These are phyloP conservation scores for Columba guinea DNA, from an alignment of 2,797 vertebrate species.

Conservation along the genomic window DNA sequence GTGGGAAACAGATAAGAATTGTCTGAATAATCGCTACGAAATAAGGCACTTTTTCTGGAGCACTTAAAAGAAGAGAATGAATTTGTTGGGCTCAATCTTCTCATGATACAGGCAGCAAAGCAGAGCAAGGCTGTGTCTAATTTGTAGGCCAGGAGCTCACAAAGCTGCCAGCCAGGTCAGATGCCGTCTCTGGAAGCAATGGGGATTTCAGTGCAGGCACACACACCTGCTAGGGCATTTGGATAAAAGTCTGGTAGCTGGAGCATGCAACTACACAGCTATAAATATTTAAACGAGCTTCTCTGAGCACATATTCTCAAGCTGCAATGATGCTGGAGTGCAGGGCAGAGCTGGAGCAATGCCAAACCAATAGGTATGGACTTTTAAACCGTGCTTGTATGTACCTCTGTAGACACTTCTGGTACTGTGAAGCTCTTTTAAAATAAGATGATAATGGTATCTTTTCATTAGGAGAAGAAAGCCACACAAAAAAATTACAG, in stretches of 20 bases:
- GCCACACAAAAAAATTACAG: not conserved
- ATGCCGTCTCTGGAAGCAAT: not conserved
- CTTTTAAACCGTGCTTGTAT: not conserved
- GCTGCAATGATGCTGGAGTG: not conserved
- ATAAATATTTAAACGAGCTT: slow-evolving; percentile 28
- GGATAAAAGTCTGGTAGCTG: not conserved
- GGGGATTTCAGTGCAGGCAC: not conserved
- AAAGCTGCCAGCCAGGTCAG: not conserved
- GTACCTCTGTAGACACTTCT: not conserved
- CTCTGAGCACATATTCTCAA: not conserved
- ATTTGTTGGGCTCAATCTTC: not conserved
- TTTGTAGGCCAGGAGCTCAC: not conserved
- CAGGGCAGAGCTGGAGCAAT: not conserved
- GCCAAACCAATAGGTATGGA: not conserved
- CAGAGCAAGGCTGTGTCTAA: not conserved
- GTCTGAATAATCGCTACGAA: not conserved
- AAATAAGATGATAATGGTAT: not conserved
- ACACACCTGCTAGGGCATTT: not conserved
- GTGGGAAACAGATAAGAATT: not conserved
- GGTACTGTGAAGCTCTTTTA: not conserved
- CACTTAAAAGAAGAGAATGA: not conserved
- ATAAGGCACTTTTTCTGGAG: not conserved
- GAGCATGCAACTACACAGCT: not conserved
- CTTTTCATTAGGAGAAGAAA: not conserved
- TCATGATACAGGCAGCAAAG: not conserved